These are phyloP conservation scores for Drosophila parthenogenetica DNA, from an alignment of 2,888 invertebrate genomes.

Conservation along the genomic window DNA sequence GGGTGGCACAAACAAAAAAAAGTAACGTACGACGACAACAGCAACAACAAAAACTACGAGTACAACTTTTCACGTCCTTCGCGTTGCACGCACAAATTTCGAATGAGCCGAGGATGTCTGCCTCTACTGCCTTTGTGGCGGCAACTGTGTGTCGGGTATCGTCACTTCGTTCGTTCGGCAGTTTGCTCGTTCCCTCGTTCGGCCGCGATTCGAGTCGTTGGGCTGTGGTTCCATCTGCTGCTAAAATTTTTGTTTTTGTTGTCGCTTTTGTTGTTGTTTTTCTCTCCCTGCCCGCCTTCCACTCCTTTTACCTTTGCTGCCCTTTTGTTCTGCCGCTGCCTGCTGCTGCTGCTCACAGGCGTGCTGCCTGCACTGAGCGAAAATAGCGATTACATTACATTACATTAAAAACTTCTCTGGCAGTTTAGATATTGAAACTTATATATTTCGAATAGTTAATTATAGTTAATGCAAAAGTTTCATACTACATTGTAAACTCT, in stretches of 20 bases:
- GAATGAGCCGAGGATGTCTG: slow-evolving; percentile 67
- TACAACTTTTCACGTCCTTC: slow-evolving; percentile 73
- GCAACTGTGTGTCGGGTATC: slow-evolving; percentile 1
- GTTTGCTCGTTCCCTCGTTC: slow-evolving; percentile 1
- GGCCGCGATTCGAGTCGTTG: neutral
- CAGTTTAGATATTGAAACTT: too few species aligned
- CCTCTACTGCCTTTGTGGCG: slow-evolving; percentile 33
- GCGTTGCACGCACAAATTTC: slow-evolving; percentile 80
- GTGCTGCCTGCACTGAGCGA: slow-evolving; percentile 33
- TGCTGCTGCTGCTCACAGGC: slow-evolving; percentile 15
- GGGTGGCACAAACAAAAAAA: slow-evolving; percentile 27
- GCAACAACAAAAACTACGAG: slow-evolving; percentile 25
- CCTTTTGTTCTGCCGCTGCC: slow-evolving; percentile 41
- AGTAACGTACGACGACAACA: slow-evolving; percentile 9
- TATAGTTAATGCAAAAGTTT: too few species aligned
- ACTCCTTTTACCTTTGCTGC: slow-evolving; percentile 45
- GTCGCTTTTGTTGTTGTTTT: slow-evolving; percentile 19
- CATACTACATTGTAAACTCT: too few species aligned
- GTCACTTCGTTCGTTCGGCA: neutral
- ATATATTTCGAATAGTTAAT: too few species aligned
- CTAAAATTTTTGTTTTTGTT: slow-evolving; percentile 19
- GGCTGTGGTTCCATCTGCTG: slow-evolving; percentile 50
- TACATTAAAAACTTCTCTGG: too few species aligned
- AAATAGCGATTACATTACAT: slow-evolving; percentile 7
- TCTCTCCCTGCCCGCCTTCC: slow-evolving; percentile 27